Conservation (phyloP, 2,797 vertebrate species). For the Sebastes trivittatus region DNA sequence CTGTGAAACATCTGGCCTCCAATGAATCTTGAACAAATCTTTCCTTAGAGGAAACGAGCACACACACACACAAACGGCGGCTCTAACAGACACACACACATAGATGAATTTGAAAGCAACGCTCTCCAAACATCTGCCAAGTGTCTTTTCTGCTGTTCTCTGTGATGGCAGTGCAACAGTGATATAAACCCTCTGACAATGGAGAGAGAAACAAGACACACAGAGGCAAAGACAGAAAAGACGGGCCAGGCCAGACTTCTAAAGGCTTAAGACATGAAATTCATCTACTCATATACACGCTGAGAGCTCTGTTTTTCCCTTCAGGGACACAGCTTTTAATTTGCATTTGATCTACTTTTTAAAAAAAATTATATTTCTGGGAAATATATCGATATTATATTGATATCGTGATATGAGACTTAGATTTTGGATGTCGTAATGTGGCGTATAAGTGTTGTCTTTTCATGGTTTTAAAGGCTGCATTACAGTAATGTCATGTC, state of each 20-base stretch:
- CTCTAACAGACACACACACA: neutral
- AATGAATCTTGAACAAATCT: slow-evolving; percentile 23
- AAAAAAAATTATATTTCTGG: too few relatives aligned
- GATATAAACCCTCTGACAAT: slow-evolving; percentile 43
- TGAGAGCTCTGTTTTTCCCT: too few relatives aligned
- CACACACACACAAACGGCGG: neutral
- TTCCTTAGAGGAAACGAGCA: slow-evolving; percentile 4
- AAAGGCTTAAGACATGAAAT: neutral
- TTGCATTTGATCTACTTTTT: too few relatives aligned
- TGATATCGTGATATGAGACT: too few relatives aligned
- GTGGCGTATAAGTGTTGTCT: too few relatives aligned
- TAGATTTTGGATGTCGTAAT: neutral
- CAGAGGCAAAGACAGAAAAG: neutral
- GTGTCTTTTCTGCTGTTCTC: slow-evolving; percentile 31
- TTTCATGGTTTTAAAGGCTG: too few relatives aligned
- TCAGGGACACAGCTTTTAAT: too few relatives aligned
- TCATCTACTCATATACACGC: neutral
- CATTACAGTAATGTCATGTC: too few relatives aligned
- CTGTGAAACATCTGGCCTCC: slow-evolving; percentile 28
- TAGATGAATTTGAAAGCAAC: slow-evolving; percentile 14
- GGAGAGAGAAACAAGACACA: neutral
- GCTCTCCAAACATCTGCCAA: slow-evolving; percentile 58
- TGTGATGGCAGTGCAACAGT: slow-evolving; percentile 22
- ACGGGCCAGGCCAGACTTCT: neutral
- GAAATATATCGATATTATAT: too few relatives aligned